Conservation (phyloP, 1,140 invertebrate species). For the Sinella curviseta region DNA sequence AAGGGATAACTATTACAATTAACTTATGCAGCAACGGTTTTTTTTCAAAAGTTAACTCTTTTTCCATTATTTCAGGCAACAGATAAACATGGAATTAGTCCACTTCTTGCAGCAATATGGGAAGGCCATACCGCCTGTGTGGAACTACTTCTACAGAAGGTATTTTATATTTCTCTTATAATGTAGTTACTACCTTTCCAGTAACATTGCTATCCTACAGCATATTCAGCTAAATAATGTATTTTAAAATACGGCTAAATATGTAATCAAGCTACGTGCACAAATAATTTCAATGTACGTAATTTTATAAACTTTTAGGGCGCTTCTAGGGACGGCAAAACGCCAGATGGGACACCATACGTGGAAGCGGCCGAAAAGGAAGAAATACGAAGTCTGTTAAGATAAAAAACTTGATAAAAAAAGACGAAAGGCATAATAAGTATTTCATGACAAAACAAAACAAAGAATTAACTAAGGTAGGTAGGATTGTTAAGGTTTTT, state of each 20-base stretch:
- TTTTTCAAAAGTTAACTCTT: no score
- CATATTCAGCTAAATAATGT: no score
- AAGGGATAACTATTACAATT: not conserved
- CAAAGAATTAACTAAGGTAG: not conserved
- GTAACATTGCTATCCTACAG: no score
- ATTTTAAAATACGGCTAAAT: no score
- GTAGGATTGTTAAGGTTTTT: not conserved
- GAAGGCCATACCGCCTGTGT: conserved; percentile 92
- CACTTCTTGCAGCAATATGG: conserved; percentile 90
- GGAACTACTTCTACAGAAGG: conserved; percentile 79
- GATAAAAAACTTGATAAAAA: conserved; percentile 24
- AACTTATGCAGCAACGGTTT: no score
- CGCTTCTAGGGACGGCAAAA: conserved; percentile 76
- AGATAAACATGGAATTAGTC: conserved; percentile 92
- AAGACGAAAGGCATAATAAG: not conserved
- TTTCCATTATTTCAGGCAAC: conserved; percentile 64
- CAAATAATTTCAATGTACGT: no score
- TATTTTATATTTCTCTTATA: conserved; percentile 55
- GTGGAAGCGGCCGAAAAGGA: conserved; percentile 86
- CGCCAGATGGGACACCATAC: conserved; percentile 83
- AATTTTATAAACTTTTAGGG: conserved; percentile 60
- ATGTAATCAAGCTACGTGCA: no score
- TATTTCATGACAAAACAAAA: conserved; percentile 6
- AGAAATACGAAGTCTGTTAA: conserved; percentile 65
- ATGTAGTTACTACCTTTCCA: not conserved